phyloP scores from a whole-genome alignment of 2,113 vertebrate genomes.

The Trichechus manatus region DNA sequence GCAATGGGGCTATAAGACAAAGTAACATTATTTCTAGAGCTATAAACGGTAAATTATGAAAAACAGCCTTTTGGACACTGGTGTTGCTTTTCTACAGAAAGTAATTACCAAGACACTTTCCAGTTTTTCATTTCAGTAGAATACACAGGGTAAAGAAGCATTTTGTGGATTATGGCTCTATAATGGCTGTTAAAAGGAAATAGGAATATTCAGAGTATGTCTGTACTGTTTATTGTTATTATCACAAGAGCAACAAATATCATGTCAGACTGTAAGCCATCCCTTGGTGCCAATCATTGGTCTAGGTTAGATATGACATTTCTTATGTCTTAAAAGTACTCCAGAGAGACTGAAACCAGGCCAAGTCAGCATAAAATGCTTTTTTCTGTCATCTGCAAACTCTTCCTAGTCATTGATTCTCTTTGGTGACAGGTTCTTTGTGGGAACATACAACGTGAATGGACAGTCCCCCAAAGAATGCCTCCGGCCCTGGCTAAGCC shows the following conservation, averaged over 20 bases:
- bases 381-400: background rate
- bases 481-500: slow-evolving; percentile 93
- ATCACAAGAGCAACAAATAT: background rate
- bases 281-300: background rate
- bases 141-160: background rate
- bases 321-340: slow-evolving; percentile 10
- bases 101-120: background rate
- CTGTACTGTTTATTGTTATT: background rate
- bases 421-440: slow-evolving; percentile 92
- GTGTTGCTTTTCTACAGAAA: background rate
- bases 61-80: background rate
- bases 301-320: background rate
- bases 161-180: background rate
- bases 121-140: background rate
- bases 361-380: background rate
- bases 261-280: background rate
- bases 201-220: background rate
- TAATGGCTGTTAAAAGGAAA: background rate
- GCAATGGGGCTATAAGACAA: background rate
- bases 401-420: slow-evolving; percentile 25
- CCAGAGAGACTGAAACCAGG: background rate
- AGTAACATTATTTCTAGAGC: background rate
- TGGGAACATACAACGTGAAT: slow-evolving; percentile 98
- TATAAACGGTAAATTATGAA: background rate
- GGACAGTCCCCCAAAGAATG: slow-evolving; percentile 94